These are phyloP conservation scores for Anthoscopus minutus DNA, from an alignment of 2,113 vertebrate genomes.

Conservation along the genomic window DNA sequence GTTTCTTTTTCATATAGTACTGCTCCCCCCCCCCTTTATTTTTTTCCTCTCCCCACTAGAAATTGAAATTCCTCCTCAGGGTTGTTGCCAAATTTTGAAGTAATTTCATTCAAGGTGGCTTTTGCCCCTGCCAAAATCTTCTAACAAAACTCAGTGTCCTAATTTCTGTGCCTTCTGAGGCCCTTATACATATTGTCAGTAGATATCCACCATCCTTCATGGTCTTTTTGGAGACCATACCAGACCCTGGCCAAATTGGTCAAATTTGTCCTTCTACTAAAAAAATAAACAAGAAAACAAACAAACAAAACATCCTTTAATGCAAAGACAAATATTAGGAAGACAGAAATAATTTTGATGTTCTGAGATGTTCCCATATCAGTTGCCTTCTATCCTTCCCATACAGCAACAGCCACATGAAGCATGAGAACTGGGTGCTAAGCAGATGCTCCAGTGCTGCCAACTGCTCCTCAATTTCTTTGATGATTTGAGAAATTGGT, in stretches of 20 bases:
- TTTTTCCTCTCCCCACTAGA: background rate
- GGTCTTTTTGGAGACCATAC: background rate
- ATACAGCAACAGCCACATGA: rapidly evolving
- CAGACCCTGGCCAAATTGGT: background rate
- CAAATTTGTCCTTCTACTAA: background rate
- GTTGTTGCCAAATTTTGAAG: background rate
- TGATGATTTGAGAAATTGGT: background rate
- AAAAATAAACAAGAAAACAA: background rate
- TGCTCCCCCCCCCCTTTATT: background rate
- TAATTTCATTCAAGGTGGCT: background rate
- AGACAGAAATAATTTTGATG: background rate
- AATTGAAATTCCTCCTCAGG: background rate
- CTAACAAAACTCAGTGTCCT: background rate
- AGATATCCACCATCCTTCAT: background rate
- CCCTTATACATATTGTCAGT: background rate
- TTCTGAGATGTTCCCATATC: background rate
- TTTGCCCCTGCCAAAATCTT: background rate
- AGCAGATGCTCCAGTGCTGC: background rate
- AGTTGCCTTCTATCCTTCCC: background rate
- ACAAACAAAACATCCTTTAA: background rate
- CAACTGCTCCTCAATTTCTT: background rate
- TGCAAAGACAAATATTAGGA: background rate
- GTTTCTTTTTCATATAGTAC: background rate
- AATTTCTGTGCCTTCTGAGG: background rate
- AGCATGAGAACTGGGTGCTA: background rate